A percentile compares a stretch with the other conserved stretches of the same genome.
phyloP scores from a whole-genome alignment of 2,888 invertebrate species.

The Ophioninae sp. region DNA sequence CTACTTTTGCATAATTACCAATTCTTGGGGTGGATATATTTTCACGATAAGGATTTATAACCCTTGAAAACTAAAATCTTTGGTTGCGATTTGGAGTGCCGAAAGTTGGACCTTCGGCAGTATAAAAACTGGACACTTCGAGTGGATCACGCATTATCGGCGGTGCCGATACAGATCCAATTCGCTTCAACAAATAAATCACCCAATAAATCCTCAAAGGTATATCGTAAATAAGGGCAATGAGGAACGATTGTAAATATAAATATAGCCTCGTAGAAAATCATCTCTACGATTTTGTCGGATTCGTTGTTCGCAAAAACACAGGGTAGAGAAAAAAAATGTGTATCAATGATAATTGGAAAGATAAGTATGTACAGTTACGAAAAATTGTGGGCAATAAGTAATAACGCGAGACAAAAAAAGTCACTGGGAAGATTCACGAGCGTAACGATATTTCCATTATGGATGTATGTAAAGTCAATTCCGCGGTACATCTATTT shows the following conservation, averaged over 20 bases:
- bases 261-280: slow-evolving; percentile 39
- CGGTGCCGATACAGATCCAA: slow-evolving; percentile 11
- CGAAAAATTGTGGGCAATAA: neutral
- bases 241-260: slow-evolving; percentile 16
- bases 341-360: slow-evolving; percentile 42
- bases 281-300: slow-evolving; percentile 17
- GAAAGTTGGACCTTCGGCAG: too few relatives aligned
- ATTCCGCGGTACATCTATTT: too few relatives aligned
- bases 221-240: neutral
- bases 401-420: neutral
- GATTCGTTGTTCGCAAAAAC: slow-evolving; percentile 15
- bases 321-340: slow-evolving; percentile 46
- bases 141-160: neutral
- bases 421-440: neutral
- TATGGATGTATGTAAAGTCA: too few relatives aligned
- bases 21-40: too few relatives aligned
- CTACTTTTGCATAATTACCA: too few relatives aligned
- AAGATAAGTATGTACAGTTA: neutral
- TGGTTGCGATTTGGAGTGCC: too few relatives aligned
- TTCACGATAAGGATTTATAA: too few relatives aligned
- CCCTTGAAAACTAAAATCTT: too few relatives aligned
- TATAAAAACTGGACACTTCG: neutral
- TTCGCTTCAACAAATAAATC: slow-evolving; percentile 1
- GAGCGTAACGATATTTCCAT: neutral
- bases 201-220: neutral